Evolutionary conservation across 2,113 vertebrate species (phyloP).

Genomic region (Callipepla squamata): DNA sequence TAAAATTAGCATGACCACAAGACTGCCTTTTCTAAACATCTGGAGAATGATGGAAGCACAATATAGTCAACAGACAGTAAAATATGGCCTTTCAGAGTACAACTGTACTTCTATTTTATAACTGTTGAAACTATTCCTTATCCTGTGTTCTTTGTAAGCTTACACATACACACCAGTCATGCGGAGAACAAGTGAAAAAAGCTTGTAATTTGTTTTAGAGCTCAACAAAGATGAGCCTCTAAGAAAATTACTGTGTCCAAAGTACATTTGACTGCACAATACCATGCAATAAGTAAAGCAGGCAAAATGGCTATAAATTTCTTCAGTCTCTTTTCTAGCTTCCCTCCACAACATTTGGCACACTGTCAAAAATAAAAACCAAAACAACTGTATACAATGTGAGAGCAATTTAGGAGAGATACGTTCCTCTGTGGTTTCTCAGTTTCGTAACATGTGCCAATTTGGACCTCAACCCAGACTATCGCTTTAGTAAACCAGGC

Average conservation of each 20-base stretch:
- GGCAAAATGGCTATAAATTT: background rate
- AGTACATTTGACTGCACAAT: background rate
- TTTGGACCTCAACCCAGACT: background rate
- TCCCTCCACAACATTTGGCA: background rate
- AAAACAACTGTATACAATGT: rapidly evolving
- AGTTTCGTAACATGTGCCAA: rapidly evolving
- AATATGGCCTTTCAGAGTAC: background rate
- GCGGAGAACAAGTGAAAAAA: background rate
- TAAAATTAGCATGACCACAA: background rate
- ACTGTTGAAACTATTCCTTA: background rate
- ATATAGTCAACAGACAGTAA: background rate
- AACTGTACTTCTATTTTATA: background rate
- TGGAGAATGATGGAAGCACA: background rate
- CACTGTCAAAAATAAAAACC: background rate
- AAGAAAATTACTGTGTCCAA: background rate
- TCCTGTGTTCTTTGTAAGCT: background rate
- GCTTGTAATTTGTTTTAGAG: background rate
- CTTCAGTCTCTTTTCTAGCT: background rate
- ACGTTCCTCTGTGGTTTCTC: rapidly evolving
- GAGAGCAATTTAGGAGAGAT: background rate
- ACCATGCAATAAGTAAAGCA: rapidly evolving
- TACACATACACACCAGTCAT: rapidly evolving
- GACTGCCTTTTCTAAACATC: background rate
- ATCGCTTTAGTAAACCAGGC: background rate
- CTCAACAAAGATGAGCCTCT: background rate